These are phyloP conservation scores for Catostomus latipinnis DNA, from an alignment of 2,797 vertebrate species.

Conservation along the genomic window DNA sequence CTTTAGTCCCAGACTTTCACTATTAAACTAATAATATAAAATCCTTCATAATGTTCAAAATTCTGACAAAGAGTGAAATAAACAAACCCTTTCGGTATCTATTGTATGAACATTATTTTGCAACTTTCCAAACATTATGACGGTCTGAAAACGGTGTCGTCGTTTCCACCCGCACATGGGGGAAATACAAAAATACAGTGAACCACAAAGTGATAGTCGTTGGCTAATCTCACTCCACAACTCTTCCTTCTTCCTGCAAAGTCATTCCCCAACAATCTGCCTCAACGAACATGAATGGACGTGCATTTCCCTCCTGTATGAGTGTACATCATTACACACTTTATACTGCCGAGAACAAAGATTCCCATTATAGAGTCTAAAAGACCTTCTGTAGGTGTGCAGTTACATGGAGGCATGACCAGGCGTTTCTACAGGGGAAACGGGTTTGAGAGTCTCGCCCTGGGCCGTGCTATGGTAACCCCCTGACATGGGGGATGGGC, in stretches of 20 bases:
- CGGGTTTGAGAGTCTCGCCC: constrained; percentile 39
- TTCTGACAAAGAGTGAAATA: no score
- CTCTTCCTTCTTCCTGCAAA: neutral
- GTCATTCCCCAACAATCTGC: neutral
- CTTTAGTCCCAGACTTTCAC: no score
- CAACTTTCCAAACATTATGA: no score
- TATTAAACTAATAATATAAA: no score
- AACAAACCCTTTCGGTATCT: no score
- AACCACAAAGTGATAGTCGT: neutral
- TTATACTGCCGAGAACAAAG: constrained; percentile 14
- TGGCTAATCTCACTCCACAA: neutral
- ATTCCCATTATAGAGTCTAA: constrained; percentile 3
- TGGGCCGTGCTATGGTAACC: constrained; percentile 2
- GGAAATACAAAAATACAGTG: neutral
- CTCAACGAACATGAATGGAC: neutral
- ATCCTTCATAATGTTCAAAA: no score
- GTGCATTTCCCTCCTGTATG: neutral
- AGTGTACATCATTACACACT: neutral
- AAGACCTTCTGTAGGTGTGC: neutral
- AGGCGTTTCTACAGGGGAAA: constrained; percentile 9
- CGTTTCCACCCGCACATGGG: no score
- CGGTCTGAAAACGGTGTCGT: no score
- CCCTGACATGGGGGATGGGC: neutral
- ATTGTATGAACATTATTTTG: no score
- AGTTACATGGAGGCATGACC: neutral